Percentiles rank a stretch among this genome's conserved stretches.
Evolutionary conservation across 30 jellyfish, hydroid and myxozoan genomes (phyloP).

Genomic region (Aurelia sp.): DNA sequence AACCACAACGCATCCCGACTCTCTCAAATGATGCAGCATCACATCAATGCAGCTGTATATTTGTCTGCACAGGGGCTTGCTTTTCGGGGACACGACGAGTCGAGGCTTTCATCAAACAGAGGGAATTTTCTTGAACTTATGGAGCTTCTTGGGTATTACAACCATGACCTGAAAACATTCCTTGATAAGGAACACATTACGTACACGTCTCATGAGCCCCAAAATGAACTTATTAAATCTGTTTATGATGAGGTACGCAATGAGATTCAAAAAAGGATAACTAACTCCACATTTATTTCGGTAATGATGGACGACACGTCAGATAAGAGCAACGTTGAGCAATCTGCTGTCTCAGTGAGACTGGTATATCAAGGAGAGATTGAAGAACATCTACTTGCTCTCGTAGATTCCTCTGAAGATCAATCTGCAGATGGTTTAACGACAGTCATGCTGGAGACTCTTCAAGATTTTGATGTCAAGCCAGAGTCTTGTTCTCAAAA

Average conservation of each 20-base stretch:
- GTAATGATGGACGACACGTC: constrained; percentile 25
- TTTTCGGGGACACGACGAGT: constrained; percentile 58
- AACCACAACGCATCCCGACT: constrained; percentile 40
- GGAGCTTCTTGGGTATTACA: constrained; percentile 34
- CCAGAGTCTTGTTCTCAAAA: constrained; percentile 7
- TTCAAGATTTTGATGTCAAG: neutral
- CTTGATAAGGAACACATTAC: constrained; percentile 29
- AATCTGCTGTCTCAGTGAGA: constrained; percentile 31
- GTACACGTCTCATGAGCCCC: constrained; percentile 42
- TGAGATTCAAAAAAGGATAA: constrained; percentile 29
- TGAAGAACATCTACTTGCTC: constrained; percentile 24
- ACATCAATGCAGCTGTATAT: constrained; percentile 37
- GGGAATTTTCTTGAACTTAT: constrained; percentile 54
- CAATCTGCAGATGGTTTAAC: constrained; percentile 43
- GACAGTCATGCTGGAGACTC: neutral
- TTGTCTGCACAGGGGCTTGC: constrained; percentile 73
- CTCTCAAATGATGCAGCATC: constrained; percentile 32
- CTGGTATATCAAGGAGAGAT: constrained; percentile 27
- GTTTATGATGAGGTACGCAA: constrained; percentile 17
- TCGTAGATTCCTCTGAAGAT: neutral
- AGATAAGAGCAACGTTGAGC: constrained; percentile 9
- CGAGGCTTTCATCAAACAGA: constrained; percentile 39
- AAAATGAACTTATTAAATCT: constrained; percentile 15
- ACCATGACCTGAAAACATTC: constrained; percentile 13
- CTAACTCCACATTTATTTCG: constrained; percentile 2